phyloP scores from a whole-genome alignment of 2,888 invertebrate species.

The Petrolisthes manimaculis region DNA sequence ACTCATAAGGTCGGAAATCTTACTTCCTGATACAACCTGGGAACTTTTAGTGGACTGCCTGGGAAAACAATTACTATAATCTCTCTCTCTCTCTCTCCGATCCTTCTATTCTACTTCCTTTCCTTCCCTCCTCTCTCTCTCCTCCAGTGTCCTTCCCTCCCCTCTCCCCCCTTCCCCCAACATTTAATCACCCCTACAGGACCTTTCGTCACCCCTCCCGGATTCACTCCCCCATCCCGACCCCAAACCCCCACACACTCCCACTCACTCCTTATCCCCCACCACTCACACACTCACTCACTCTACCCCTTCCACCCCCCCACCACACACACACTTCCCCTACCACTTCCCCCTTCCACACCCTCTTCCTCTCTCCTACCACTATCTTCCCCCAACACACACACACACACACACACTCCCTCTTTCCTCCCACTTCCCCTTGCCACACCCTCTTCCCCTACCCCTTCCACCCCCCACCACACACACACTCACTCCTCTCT shows the following conservation, averaged over 20 bases:
- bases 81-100: background rate
- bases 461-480: too few species aligned
- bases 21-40: too few species aligned
- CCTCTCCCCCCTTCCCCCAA: background rate
- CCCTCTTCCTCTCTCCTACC: background rate
- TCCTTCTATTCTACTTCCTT: background rate
- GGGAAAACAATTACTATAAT: background rate
- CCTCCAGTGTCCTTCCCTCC: background rate
- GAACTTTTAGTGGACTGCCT: too few species aligned
- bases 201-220: background rate
- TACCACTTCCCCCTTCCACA: background rate
- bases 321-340: background rate
- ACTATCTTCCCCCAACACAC: too few species aligned
- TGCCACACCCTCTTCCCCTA: background rate
- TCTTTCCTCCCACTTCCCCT: too few species aligned
- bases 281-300: background rate
- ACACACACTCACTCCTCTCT: too few species aligned
- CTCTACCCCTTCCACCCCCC: background rate
- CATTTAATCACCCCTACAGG: background rate
- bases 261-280: conserved; percentile 7
- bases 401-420: too few species aligned
- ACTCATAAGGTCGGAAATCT: too few species aligned
- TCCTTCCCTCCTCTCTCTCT: background rate
- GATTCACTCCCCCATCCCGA: background rate
- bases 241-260: background rate